These are phyloP conservation scores for Drosophila suzukii DNA, from an alignment of 1,140 invertebrate genomes.

Conservation along the genomic window DNA sequence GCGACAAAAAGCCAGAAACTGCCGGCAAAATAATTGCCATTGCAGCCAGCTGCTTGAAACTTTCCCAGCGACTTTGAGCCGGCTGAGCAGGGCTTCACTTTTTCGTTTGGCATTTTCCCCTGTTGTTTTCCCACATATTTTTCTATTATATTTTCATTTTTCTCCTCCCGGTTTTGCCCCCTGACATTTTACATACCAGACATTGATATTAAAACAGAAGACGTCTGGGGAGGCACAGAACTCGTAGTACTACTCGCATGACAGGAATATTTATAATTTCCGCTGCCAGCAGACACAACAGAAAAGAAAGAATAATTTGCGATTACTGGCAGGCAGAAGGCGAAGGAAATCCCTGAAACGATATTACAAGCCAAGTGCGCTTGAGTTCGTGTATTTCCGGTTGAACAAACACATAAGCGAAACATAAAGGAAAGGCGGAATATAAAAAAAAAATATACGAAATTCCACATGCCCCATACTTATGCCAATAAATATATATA, in stretches of 20 bases:
- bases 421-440: slow-evolving; percentile 76
- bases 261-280: slow-evolving; percentile 80
- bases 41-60: slow-evolving; percentile 42
- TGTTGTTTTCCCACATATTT: slow-evolving; percentile 32
- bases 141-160: slow-evolving; percentile 8
- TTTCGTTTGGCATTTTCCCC: slow-evolving; percentile 32
- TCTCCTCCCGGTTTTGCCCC: not conserved
- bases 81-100: slow-evolving; percentile 30
- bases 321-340: slow-evolving; percentile 74
- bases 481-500: slow-evolving; percentile 46
- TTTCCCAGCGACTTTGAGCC: slow-evolving; percentile 57
- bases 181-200: slow-evolving; percentile 50
- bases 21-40: slow-evolving; percentile 68
- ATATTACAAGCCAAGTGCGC: slow-evolving; percentile 75
- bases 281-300: slow-evolving; percentile 66
- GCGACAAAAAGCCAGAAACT: slow-evolving; percentile 56
- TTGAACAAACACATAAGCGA: slow-evolving; percentile 84
- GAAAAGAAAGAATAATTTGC: slow-evolving; percentile 68
- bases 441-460: slow-evolving; percentile 29
- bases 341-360: slow-evolving; percentile 58
- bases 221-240: slow-evolving; percentile 24
- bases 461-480: slow-evolving; percentile 37
- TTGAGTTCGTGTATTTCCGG: slow-evolving; percentile 83
- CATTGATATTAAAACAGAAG: slow-evolving; percentile 57
- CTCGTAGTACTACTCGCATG: slow-evolving; percentile 51